Evolutionary conservation across 1,140 invertebrate genomes (phyloP), one percentile per base, ranked within the genome.

Genomic region (Psix sp.): DNA sequence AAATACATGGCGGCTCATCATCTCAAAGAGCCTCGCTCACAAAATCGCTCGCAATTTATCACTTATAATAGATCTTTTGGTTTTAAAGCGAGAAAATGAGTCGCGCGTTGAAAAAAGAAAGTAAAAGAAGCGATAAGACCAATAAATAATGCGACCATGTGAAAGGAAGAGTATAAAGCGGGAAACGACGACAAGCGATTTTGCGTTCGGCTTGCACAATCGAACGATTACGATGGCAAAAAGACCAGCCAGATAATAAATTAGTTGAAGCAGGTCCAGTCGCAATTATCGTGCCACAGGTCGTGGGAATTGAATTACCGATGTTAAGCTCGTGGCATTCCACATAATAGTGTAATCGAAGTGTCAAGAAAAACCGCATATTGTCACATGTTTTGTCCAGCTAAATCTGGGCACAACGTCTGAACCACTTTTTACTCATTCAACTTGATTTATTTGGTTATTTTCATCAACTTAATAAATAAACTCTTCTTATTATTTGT

Each of bases 241-340:
- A 74, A 68, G 63, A 63, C 39, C 18, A n/a, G 13, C 36, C 31
- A 17, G 46, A 49, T 40, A 26, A 49, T 26, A 49, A 68, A 49
- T 35, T 49, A 68, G 71, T 68, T 49, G 63, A 54, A 54, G 63
- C 66, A 35, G 56, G 39, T 60, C 66, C 31, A 74, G 21, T 71
- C 78, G 80, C 81, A 84, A 84, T 84, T 85, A 83, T 83, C 79
- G 78, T 74, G n/a, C n/a, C 73, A 73, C 68, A 77, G 79, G 77
- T 77, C 82, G 82, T 84, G 83, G 83, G 83, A 85, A 85, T 84
- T 83, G 79, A 84, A 84, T 85, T 83, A 85, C 82, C 77, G 81
- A n/a, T n/a, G 75, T 76, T 82, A 78, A 82, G 82, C 81, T 77
- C 74, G 63, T 77, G 63, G 77, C 76, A 67, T 79, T 72, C 74